phyloP scores from a whole-genome alignment of 2,797 vertebrate species.

The Syndactyla subalaris region DNA sequence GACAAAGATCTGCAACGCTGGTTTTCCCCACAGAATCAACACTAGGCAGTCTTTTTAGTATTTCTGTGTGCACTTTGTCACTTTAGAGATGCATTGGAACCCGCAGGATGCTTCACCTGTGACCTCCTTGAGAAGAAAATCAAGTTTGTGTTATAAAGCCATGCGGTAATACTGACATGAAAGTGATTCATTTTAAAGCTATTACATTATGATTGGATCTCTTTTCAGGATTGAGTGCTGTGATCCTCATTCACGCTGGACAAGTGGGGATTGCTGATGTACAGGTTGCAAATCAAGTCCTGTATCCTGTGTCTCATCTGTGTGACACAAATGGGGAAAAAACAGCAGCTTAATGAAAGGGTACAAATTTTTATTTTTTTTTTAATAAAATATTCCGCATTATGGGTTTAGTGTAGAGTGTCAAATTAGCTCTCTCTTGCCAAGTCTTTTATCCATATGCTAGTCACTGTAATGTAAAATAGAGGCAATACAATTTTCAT shows the following conservation, averaged over 20 bases:
- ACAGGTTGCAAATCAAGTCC: background rate
- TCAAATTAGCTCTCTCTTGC: background rate
- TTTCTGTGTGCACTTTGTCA: background rate
- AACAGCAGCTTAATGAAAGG: background rate
- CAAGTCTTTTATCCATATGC: background rate
- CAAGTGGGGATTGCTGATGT: background rate
- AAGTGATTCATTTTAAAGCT: background rate
- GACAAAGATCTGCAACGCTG: rapidly evolving
- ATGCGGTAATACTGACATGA: background rate
- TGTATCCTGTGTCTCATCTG: background rate
- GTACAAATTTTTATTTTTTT: background rate
- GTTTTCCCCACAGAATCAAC: background rate
- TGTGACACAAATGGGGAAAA: background rate
- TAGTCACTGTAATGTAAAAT: background rate
- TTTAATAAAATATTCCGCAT: background rate
- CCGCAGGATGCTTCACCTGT: background rate
- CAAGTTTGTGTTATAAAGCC: background rate
- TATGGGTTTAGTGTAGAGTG: background rate
- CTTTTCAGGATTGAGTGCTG: background rate
- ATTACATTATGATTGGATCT: background rate
- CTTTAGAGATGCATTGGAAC: background rate
- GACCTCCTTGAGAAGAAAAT: background rate
- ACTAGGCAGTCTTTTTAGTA: background rate
- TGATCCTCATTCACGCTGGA: background rate
- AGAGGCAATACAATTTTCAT: background rate